Evolutionary conservation across 2,888 invertebrate species (phyloP), one percentile per base, ranked within the genome.

Genomic region (Rhingia campestris): DNA sequence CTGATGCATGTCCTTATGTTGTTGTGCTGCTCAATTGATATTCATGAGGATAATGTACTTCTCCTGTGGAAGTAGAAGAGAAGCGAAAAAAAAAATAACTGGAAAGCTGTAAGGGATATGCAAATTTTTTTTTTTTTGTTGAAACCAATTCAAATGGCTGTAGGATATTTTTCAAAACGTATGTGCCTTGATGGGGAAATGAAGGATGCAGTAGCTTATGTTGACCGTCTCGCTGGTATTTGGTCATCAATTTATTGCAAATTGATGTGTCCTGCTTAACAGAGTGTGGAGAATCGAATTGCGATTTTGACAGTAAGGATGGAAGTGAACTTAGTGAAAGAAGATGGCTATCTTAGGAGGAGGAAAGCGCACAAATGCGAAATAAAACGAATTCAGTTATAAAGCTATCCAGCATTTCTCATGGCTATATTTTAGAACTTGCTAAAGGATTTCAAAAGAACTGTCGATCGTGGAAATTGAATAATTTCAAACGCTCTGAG

Each of bases 1-100:
- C 58, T 74, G 70, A 59, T 81, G 70, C 64, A 81, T 76, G 64
- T 81, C 41, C 33, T 76, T 43, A 14, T 45, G 69, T 67, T 70
- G 75, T 75, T 81, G 75, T 69, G 69, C 75, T 81, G 69, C 74
- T 56, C 69, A 75, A 70, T 81, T 81, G 81, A 81, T 81, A 81
- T 81, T 81, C 81, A 81, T 76, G 81, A 81, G 81, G 64, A 76
- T 70, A 66, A 81, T 76, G 70, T 81, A 33, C 39, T 56, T 61
- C 10, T 10, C 10, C 22, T 35, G 32, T 2, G 5, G 10, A 4
- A n/a, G 32, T 0, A 12, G 30, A 7, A 30, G 1, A 22, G 22
- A 2, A 22, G 22, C 22, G 22, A 22, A 22, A 32, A 12, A 47
- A 63, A 14, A 33, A 32, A 30, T 14, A 22, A 4, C 22, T 64